Conservation (phyloP, 2,888 invertebrate species). For the Drosophila kokeensis region DNA sequence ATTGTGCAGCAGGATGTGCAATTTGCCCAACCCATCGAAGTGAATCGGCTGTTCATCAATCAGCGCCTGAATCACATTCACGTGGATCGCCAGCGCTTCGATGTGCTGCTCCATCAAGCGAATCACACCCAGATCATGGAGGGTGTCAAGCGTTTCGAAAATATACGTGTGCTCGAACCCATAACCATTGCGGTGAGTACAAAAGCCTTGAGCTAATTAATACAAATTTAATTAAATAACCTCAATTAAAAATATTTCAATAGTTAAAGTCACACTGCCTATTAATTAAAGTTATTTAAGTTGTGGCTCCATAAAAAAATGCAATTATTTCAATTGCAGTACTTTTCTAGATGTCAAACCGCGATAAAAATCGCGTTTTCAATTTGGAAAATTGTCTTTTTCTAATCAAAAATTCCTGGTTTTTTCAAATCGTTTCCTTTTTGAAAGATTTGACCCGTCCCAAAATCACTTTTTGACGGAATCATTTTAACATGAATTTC, state of each 20-base stretch:
- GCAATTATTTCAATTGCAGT: not conserved
- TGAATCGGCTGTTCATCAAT: constrained; percentile 84
- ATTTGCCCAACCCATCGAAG: constrained; percentile 84
- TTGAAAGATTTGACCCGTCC: not conserved
- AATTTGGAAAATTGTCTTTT: not conserved
- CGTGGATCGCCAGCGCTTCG: constrained; percentile 84
- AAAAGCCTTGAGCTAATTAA: not conserved
- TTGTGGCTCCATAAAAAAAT: not conserved
- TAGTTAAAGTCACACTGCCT: not conserved
- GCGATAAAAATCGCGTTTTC: not conserved
- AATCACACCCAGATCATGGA: constrained; percentile 84
- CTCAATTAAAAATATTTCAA: not conserved
- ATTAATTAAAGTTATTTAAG: not conserved
- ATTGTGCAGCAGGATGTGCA: constrained; percentile 85
- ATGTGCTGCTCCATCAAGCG: constrained; percentile 85
- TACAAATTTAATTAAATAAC: not conserved
- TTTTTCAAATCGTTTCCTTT: too few species aligned
- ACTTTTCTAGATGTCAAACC: not conserved
- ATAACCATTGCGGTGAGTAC: constrained; percentile 82
- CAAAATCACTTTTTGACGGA: not conserved
- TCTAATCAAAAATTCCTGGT: not conserved
- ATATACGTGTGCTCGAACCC: constrained; percentile 85
- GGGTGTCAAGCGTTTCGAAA: constrained; percentile 85
- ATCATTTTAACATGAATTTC: not conserved
- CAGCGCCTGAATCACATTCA: constrained; percentile 86